phyloP scores from a whole-genome alignment of 2,113 vertebrate species.

The Otis tarda region DNA sequence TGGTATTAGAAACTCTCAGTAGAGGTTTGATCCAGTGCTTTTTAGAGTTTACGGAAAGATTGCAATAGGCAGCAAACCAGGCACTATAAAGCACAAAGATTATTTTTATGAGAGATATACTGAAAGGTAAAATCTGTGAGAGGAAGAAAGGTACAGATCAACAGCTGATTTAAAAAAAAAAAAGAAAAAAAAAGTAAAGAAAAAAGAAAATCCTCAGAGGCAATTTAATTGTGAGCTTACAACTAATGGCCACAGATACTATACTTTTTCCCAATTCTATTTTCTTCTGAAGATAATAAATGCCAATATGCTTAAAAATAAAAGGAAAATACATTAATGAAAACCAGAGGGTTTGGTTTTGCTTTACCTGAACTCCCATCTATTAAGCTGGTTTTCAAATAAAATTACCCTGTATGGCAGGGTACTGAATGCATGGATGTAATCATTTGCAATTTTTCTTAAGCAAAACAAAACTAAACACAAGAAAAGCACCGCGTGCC shows the following conservation, averaged over 20 bases:
- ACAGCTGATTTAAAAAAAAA: not conserved
- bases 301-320: not conserved
- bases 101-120: not conserved
- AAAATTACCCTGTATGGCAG: not conserved
- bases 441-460: not conserved
- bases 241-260: not conserved
- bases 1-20: not conserved
- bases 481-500: not conserved
- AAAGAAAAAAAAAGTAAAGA: not conserved
- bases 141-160: not conserved
- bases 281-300: not conserved
- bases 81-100: not conserved
- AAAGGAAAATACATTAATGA: not conserved
- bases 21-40: not conserved
- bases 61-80: not conserved
- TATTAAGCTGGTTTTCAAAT: not conserved
- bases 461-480: not conserved
- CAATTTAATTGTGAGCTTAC: not conserved
- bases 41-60: not conserved
- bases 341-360: not conserved
- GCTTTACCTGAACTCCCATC: not conserved
- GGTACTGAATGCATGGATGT: not conserved
- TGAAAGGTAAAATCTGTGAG: not conserved
- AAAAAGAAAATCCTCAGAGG: not conserved
- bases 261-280: not conserved